A percentile compares a stretch with the other conserved stretches of the same genome.
These are phyloP conservation scores for Eclectus roratus DNA, from an alignment of 2,113 vertebrate genomes.

Conservation along the genomic window DNA sequence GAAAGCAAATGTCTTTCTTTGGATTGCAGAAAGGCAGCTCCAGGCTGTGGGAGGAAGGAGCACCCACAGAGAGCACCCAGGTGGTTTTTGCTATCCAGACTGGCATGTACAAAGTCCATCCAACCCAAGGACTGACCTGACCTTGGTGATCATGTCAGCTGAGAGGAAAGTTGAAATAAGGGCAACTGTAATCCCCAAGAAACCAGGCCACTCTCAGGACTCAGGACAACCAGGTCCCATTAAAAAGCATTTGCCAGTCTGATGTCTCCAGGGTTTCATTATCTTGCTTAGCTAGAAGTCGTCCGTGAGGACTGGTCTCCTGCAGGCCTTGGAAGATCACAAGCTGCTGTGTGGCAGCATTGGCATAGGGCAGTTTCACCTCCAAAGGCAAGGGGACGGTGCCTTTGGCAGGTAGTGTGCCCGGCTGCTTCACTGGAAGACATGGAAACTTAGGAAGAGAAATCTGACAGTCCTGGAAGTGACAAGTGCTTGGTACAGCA, in stretches of 20 bases:
- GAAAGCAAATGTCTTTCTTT: not conserved
- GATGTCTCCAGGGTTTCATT: not conserved
- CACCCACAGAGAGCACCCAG: not conserved
- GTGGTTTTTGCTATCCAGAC: not conserved
- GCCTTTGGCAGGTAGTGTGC: not conserved
- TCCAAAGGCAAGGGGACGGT: not conserved
- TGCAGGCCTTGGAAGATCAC: not conserved
- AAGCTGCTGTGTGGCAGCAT: accelerated
- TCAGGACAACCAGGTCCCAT: constrained; percentile 12
- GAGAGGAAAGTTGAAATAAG: constrained; percentile 36
- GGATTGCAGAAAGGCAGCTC: not conserved
- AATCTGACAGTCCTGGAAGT: not conserved
- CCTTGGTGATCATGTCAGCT: not conserved
- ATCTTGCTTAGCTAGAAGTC: not conserved
- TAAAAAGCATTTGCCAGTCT: constrained; percentile 31
- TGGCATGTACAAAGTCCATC: not conserved
- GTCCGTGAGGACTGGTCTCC: not conserved
- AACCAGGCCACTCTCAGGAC: constrained; percentile 37
- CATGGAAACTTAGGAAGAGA: not conserved
- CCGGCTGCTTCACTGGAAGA: not conserved
- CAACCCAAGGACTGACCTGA: not conserved
- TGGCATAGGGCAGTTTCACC: not conserved
- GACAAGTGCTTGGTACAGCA: not conserved
- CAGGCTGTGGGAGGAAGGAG: not conserved
- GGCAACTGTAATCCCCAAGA: constrained; percentile 18